Evolutionary conservation across 2,888 invertebrate genomes (phyloP).

Genomic region (Luperina testacea): DNA sequence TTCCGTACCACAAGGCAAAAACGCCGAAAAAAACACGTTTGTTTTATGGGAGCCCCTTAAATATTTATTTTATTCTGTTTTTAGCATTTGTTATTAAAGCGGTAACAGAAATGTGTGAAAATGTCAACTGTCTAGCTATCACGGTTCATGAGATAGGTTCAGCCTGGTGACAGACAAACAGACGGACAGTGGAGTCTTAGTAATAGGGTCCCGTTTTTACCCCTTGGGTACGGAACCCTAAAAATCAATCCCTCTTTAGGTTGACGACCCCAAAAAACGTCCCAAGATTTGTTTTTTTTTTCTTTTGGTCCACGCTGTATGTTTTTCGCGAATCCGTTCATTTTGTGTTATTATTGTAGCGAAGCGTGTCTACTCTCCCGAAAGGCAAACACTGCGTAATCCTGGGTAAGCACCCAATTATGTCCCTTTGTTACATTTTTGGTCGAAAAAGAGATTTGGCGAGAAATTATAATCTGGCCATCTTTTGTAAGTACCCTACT

Average conservation of each 20-base stretch:
- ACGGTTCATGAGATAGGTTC: too few species aligned
- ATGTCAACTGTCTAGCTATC: too few species aligned
- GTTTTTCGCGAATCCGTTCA: conserved; percentile 29
- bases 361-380: conserved; percentile 19
- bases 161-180: too few species aligned
- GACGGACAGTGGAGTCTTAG: too few species aligned
- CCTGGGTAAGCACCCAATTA: conserved; percentile 38
- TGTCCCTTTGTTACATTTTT: conserved; percentile 21
- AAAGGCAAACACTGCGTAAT: conserved; percentile 32
- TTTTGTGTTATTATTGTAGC: conserved; percentile 45
- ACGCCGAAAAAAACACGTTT: too few species aligned
- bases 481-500: not conserved
- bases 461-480: conserved; percentile 18
- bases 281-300: not conserved
- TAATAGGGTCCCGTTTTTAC: too few species aligned
- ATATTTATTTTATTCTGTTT: too few species aligned
- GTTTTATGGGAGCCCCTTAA: too few species aligned
- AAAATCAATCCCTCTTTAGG: conserved; percentile 23
- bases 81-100: too few species aligned
- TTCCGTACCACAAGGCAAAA: too few species aligned
- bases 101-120: too few species aligned
- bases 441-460: conserved; percentile 7
- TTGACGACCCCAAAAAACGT: conserved; percentile 38
- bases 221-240: too few species aligned
- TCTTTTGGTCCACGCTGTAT: not conserved